Evolutionary conservation across 2,888 invertebrate species (phyloP).

Genomic region (Tetramorium bicarinatum): DNA sequence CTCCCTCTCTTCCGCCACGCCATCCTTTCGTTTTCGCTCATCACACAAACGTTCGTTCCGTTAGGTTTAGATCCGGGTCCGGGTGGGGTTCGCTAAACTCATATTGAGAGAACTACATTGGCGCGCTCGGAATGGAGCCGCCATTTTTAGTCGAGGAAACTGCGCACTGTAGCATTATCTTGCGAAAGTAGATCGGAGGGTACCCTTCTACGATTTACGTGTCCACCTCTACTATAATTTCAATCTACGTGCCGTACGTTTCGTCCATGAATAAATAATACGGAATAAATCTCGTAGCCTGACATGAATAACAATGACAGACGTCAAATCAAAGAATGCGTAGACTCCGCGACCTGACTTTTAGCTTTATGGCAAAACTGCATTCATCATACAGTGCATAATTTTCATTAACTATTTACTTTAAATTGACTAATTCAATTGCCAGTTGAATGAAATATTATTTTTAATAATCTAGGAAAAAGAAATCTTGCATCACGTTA

Average conservation of each 20-base stretch:
- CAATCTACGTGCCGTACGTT: neutral
- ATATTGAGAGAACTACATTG: neutral
- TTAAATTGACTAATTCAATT: neutral
- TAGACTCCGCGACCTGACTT: neutral
- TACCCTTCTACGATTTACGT: neutral
- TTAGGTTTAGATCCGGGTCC: conserved; percentile 43
- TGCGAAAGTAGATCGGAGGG: neutral
- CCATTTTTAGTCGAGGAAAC: conserved; percentile 34
- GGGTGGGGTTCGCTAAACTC: conserved; percentile 28
- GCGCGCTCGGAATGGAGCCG: neutral
- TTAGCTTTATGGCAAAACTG: neutral
- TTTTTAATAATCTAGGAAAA: neutral
- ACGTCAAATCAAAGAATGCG: neutral
- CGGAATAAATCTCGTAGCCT: neutral
- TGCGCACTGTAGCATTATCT: neutral
- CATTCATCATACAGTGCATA: neutral
- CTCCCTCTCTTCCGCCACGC: neutral
- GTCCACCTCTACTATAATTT: conserved; percentile 1
- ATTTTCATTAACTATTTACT: neutral
- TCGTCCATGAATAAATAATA: neutral
- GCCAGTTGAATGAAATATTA: neutral
- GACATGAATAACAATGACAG: conserved; percentile 23
- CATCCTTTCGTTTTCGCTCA: conserved; percentile 21
- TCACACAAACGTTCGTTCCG: conserved; percentile 24
- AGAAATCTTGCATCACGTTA: neutral